Conservation (phyloP, 2,797 vertebrate genomes). For the Typhlichthys subterraneus region DNA sequence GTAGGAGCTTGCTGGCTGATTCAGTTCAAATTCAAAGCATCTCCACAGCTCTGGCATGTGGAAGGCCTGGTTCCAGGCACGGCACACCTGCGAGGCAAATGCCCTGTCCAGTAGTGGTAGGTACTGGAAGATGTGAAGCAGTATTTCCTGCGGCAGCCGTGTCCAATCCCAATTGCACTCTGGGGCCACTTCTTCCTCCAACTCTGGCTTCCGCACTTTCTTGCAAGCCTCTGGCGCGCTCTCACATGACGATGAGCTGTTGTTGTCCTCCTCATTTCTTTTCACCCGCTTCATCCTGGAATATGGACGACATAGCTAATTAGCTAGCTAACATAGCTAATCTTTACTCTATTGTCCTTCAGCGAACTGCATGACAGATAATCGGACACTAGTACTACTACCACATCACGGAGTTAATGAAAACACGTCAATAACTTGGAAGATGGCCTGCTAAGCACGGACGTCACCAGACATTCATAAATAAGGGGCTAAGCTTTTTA, state of each 20-base stretch:
- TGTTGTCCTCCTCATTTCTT: slow-evolving; percentile 73
- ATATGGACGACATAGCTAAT: not conserved
- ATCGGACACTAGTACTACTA: too few relatives aligned
- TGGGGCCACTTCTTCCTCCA: not conserved
- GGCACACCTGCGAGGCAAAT: slow-evolving; percentile 92
- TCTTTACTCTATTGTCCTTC: too few relatives aligned
- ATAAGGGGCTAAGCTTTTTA: too few relatives aligned
- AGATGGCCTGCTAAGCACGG: not conserved
- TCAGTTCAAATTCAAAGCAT: slow-evolving; percentile 97
- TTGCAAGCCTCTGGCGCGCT: slow-evolving; percentile 75
- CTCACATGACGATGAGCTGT: slow-evolving; percentile 71
- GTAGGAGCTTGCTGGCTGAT: slow-evolving; percentile 95
- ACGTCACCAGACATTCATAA: too few relatives aligned
- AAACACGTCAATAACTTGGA: not conserved
- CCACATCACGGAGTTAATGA: too few relatives aligned
- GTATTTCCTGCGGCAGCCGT: slow-evolving; percentile 89
- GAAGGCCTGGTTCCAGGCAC: slow-evolving; percentile 93
- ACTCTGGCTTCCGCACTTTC: slow-evolving; percentile 72
- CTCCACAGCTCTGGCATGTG: slow-evolving; percentile 98
- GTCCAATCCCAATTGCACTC: slow-evolving; percentile 79
- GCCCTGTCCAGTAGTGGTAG: slow-evolving; percentile 93
- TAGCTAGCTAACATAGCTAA: too few relatives aligned
- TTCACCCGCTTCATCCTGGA: slow-evolving; percentile 91
- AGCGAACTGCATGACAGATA: too few relatives aligned
- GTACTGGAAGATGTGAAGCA: slow-evolving; percentile 93